These are phyloP conservation scores for Drosophila demipolita DNA, from an alignment of 2,888 invertebrate genomes.

Conservation along the genomic window DNA sequence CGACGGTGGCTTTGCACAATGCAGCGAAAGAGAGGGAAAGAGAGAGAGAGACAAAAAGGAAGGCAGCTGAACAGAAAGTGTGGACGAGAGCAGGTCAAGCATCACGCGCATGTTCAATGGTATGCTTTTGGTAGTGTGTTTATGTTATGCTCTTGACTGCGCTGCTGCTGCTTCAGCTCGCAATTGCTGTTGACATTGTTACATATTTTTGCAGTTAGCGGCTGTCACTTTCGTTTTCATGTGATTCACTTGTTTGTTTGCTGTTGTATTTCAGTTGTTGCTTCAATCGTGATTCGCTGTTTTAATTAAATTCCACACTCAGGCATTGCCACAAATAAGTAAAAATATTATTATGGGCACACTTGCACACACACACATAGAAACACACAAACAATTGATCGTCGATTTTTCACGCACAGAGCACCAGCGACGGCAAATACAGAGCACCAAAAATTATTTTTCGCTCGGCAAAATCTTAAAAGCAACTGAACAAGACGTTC, in stretches of 20 bases:
- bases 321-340: slow-evolving; percentile 33
- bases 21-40: slow-evolving; percentile 7
- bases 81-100: slow-evolving; percentile 73
- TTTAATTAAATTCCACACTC: slow-evolving; percentile 39
- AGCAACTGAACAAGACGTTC: slow-evolving; percentile 77
- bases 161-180: slow-evolving; percentile 23
- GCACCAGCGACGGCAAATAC: slow-evolving; percentile 42
- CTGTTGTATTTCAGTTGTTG: slow-evolving; percentile 36
- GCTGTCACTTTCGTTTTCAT: slow-evolving; percentile 72
- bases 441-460: slow-evolving; percentile 66
- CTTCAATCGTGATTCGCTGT: slow-evolving; percentile 47
- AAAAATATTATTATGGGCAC: slow-evolving; percentile 50
- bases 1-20: slow-evolving; percentile 43
- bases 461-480: slow-evolving; percentile 83
- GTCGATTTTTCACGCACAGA: slow-evolving; percentile 53
- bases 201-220: slow-evolving; percentile 51
- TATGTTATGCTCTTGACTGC: slow-evolving; percentile 46
- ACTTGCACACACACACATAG: slow-evolving; percentile 17
- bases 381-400: slow-evolving; percentile 54
- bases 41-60: slow-evolving; percentile 8
- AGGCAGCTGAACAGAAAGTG: slow-evolving; percentile 36
- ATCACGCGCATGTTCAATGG: slow-evolving; percentile 58
- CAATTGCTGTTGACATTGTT: slow-evolving; percentile 73
- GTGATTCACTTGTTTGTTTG: slow-evolving; percentile 47
- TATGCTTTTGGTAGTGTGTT: slow-evolving; percentile 50